Percentiles rank a stretch among this genome's conserved stretches.
Conservation (phyloP, 2,113 vertebrate genomes). For the Reinhardtius hippoglossoides region DNA sequence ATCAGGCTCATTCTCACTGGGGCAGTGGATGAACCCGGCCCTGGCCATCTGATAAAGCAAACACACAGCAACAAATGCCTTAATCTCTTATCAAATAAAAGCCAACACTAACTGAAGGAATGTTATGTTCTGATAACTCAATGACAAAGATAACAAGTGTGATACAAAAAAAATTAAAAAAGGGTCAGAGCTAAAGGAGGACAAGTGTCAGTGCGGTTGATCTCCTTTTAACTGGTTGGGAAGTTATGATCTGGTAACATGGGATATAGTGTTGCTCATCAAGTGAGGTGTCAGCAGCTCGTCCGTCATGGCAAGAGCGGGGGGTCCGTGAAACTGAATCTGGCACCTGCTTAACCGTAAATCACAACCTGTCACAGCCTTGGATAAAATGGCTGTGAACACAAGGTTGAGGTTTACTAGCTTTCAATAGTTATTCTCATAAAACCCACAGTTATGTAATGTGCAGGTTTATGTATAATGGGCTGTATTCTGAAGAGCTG, state of each 20-base stretch:
- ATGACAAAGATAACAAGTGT: neutral
- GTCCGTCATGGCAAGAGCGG: slow-evolving; percentile 30
- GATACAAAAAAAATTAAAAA: neutral
- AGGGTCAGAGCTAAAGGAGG: neutral
- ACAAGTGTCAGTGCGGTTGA: neutral
- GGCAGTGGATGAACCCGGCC: slow-evolving; percentile 85
- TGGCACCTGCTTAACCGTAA: slow-evolving; percentile 55
- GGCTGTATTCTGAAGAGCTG: neutral
- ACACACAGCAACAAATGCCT: neutral
- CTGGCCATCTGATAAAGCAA: slow-evolving; percentile 82
- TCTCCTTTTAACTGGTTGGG: slow-evolving; percentile 8
- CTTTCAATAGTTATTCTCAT: neutral
- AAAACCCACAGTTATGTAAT: neutral
- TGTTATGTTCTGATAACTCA: neutral
- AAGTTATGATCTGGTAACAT: slow-evolving; percentile 29
- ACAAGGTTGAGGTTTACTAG: neutral
- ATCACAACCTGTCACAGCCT: slow-evolving; percentile 42
- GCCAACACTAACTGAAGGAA: neutral
- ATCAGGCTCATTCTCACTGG: slow-evolving; percentile 80
- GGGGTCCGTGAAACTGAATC: slow-evolving; percentile 45
- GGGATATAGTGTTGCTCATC: slow-evolving; percentile 22
- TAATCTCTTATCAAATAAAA: neutral
- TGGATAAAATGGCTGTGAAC: slow-evolving; percentile 24
- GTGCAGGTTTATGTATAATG: neutral
- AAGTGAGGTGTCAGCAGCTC: slow-evolving; percentile 47